Percentiles rank a stretch among this genome's conserved stretches.
Conservation (phyloP, 2,113 vertebrate genomes). For the Ciconia stormi region DNA sequence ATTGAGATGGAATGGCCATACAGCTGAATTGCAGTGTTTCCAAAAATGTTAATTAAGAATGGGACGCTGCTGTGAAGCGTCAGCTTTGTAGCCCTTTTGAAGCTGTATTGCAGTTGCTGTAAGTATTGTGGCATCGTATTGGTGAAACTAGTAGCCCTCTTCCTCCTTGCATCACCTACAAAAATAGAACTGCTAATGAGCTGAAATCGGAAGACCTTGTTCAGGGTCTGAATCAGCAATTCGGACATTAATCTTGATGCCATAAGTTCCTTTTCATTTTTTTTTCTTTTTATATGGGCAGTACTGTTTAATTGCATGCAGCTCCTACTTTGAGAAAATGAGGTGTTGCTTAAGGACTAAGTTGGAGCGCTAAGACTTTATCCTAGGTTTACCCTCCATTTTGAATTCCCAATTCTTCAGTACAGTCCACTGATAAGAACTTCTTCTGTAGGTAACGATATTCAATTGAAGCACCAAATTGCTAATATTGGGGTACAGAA, state of each 20-base stretch:
- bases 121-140: neutral
- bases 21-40: conserved; percentile 70
- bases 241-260: neutral
- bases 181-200: neutral
- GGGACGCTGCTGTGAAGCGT: conserved; percentile 28
- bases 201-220: neutral
- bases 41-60: conserved; percentile 72
- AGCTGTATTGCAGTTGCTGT: neutral
- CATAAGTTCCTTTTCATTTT: neutral
- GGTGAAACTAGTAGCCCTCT: neutral
- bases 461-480: neutral
- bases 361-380: neutral
- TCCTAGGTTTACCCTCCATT: neutral
- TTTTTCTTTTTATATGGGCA: neutral
- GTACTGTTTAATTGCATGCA: neutral
- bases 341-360: neutral
- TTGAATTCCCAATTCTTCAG: neutral
- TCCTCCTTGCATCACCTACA: neutral
- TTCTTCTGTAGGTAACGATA: neutral
- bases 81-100: conserved; percentile 63
- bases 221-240: neutral
- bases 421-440: neutral
- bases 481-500: neutral
- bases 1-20: conserved; percentile 69
- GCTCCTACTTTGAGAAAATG: neutral